Evolutionary conservation across 2,113 vertebrate species (phyloP).

Genomic region (Ploceus nigricollis): DNA sequence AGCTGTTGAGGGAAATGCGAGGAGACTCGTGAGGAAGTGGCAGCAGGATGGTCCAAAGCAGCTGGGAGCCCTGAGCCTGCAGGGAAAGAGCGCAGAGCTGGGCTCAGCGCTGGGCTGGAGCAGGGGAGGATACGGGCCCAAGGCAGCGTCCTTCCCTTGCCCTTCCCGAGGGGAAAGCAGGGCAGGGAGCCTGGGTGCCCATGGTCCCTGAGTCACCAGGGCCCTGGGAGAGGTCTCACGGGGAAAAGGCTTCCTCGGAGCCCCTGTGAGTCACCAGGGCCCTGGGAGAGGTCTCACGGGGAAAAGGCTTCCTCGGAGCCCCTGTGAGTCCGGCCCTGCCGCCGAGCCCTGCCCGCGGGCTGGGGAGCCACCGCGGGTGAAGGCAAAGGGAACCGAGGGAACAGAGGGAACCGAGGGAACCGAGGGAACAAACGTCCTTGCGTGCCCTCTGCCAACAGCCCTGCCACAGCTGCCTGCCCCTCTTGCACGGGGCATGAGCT

Average conservation of each 20-base stretch:
- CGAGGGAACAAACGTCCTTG: background rate
- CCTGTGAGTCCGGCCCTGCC: background rate
- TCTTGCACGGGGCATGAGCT: background rate
- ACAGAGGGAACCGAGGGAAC: background rate
- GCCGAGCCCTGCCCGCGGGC: background rate
- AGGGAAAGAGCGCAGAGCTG: background rate
- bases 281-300: too few species aligned
- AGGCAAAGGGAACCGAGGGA: background rate
- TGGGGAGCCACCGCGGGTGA: background rate
- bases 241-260: background rate
- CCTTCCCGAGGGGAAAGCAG: background rate
- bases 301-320: too few species aligned
- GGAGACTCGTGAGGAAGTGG: background rate
- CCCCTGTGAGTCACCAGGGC: too few species aligned
- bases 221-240: rapidly evolving
- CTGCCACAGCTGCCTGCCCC: background rate
- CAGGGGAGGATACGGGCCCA: background rate
- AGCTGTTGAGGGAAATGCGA: background rate
- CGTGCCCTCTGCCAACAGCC: background rate
- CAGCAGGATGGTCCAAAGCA: background rate
- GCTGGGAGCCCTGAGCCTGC: rapidly evolving
- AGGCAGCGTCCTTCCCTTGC: background rate
- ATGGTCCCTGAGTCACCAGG: background rate
- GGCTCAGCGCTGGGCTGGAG: rapidly evolving
- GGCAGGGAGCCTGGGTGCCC: background rate